These are phyloP conservation scores for Ectemnius cavifrons DNA, from an alignment of 2,888 invertebrate genomes.

Conservation along the genomic window DNA sequence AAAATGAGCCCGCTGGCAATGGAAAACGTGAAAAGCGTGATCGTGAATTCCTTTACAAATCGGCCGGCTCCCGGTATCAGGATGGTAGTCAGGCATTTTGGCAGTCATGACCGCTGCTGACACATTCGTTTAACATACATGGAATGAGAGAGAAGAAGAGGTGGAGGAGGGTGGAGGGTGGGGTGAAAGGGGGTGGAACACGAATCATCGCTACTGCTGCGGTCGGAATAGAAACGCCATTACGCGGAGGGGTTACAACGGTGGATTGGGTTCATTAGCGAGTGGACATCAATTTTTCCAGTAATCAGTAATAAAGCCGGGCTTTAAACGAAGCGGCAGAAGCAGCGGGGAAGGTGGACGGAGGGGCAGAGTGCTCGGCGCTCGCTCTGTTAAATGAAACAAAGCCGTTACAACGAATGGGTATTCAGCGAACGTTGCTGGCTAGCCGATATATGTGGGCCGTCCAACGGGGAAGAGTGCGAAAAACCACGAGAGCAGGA, in stretches of 20 bases:
- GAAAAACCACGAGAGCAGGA: constrained; percentile 26
- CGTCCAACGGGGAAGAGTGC: constrained; percentile 27
- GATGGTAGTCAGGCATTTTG: background rate
- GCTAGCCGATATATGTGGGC: constrained; percentile 31
- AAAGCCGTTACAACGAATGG: constrained; percentile 75
- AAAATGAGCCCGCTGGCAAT: constrained; percentile 20
- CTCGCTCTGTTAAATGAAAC: constrained; percentile 73
- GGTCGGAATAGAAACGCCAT: constrained; percentile 55
- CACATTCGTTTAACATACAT: constrained; percentile 54
- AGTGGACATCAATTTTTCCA: constrained; percentile 71
- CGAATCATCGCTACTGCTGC: constrained; percentile 46
- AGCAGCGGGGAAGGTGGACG: constrained; percentile 45
- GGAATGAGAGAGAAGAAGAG: constrained; percentile 26
- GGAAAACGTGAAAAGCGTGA: constrained; percentile 23
- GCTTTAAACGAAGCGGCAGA: constrained; percentile 68
- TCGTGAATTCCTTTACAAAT: constrained; percentile 30
- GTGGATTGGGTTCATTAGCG: constrained; percentile 68
- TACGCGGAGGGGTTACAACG: constrained; percentile 41
- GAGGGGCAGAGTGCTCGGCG: constrained; percentile 59
- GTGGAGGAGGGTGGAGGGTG: background rate
- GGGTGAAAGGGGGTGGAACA: background rate
- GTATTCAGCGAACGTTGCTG: constrained; percentile 58
- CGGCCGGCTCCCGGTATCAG: background rate
- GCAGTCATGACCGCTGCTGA: constrained; percentile 25
- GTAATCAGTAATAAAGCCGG: constrained; percentile 74